These are phyloP conservation scores for Neelides sp. DNA, from an alignment of 1,140 invertebrate species.

Conservation along the genomic window DNA sequence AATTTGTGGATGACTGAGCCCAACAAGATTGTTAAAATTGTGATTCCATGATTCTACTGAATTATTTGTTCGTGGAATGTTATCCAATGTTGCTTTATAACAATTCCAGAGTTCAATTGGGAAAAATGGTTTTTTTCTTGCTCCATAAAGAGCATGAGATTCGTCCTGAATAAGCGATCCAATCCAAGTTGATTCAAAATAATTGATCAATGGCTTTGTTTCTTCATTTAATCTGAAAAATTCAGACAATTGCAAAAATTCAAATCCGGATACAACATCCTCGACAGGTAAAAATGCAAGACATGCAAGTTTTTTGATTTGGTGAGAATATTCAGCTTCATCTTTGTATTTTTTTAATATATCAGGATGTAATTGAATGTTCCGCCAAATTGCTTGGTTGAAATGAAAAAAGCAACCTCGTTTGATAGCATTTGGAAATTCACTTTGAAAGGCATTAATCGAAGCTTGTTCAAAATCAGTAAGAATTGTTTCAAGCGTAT, in stretches of 20 bases:
- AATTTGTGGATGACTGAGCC: too few species aligned
- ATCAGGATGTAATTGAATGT: background rate
- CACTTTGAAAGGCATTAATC: background rate
- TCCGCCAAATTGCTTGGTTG: conserved; percentile 4
- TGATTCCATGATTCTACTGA: background rate
- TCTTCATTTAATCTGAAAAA: background rate
- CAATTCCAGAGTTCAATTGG: conserved; percentile 5
- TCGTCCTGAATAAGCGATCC: background rate
- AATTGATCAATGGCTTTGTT: background rate
- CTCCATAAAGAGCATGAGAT: too few species aligned
- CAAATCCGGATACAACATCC: background rate
- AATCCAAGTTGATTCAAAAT: background rate
- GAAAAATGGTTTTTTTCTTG: background rate
- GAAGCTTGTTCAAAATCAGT: conserved; percentile 12
- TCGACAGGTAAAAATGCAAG: background rate
- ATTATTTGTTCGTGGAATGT: conserved; percentile 7
- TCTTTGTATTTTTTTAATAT: background rate
- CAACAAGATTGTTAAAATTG: too few species aligned
- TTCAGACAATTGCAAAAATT: background rate
- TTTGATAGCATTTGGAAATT: background rate
- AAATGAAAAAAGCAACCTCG: conserved; percentile 19
- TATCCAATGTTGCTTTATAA: conserved; percentile 5
- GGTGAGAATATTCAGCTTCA: background rate
- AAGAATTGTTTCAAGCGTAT: background rate
- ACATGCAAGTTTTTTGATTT: background rate